Conservation (phyloP, 2,113 vertebrate species). For the Saimiri boliviensis region DNA sequence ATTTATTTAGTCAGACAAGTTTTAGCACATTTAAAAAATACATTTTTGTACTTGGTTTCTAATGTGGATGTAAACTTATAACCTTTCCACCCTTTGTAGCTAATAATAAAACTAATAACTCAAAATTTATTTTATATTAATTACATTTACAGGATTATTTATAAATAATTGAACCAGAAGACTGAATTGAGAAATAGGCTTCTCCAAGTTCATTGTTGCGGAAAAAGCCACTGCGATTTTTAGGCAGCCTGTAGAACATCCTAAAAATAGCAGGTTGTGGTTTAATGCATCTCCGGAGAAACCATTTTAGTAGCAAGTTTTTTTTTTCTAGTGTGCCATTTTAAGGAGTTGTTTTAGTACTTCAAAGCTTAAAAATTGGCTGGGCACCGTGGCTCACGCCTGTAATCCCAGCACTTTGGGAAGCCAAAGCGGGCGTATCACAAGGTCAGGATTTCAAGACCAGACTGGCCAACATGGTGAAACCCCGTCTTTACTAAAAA, state of each 20-base stretch:
- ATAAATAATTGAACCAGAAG: slow-evolving; percentile 2
- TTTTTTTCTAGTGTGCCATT: background rate
- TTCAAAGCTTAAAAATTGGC: slow-evolving; percentile 13
- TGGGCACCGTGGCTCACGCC: too few species aligned
- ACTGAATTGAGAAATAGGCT: background rate
- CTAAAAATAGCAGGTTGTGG: background rate
- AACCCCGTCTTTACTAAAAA: too few species aligned
- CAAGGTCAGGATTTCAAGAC: too few species aligned
- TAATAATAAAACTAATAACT: slow-evolving; percentile 29
- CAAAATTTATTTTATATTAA: slow-evolving; percentile 40
- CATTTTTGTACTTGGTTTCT: slow-evolving; percentile 1
- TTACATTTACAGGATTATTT: background rate
- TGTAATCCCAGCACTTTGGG: too few species aligned
- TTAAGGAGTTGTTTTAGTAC: background rate
- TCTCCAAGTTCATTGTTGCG: background rate
- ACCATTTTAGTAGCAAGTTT: background rate
- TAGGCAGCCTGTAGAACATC: background rate
- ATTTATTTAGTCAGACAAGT: slow-evolving; percentile 35
- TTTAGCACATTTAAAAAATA: background rate
- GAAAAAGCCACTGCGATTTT: background rate
- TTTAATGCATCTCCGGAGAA: slow-evolving; percentile 5
- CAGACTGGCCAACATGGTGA: too few species aligned
- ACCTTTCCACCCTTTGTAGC: slow-evolving; percentile 25
- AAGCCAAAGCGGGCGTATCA: too few species aligned
- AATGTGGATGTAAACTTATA: background rate